Evolutionary conservation across 53 echinoderm and acorn worm genomes (phyloP).

Genomic region (Arbacia lixula): DNA sequence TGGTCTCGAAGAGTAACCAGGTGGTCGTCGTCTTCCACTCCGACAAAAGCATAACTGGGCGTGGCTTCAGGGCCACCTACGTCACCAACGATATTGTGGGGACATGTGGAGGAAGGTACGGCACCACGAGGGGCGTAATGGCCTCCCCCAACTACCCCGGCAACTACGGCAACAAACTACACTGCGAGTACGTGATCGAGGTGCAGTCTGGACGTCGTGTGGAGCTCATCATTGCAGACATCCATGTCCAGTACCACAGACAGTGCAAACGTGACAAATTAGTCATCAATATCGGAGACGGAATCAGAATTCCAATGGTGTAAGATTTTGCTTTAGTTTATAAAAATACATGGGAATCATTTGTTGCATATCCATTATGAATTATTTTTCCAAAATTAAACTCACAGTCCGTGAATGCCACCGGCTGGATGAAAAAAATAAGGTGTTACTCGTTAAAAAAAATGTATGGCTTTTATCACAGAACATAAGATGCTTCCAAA

Average conservation of each 20-base stretch:
- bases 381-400: too few species aligned
- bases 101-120: constrained; percentile 55
- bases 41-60: constrained; percentile 52
- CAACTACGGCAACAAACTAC: constrained; percentile 15
- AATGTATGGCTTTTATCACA: too few species aligned
- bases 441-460: too few species aligned
- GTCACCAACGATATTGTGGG: constrained; percentile 23
- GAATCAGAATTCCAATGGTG: constrained; percentile 43
- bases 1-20: constrained; percentile 41
- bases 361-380: too few species aligned
- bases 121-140: constrained; percentile 26
- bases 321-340: background rate
- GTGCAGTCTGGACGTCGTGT: constrained; percentile 55
- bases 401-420: too few species aligned
- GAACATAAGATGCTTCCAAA: too few species aligned
- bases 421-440: too few species aligned
- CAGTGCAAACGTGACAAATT: constrained; percentile 7
- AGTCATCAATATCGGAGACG: constrained; percentile 34
- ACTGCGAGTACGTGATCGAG: constrained; percentile 57
- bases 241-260: constrained; percentile 22
- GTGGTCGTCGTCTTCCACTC: constrained; percentile 56
- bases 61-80: constrained; percentile 64
- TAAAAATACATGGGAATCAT: too few species aligned
- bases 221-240: constrained; percentile 6
- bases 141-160: constrained; percentile 59